Evolutionary conservation across 2,113 vertebrate genomes (phyloP), one percentile per base, ranked within the genome.

Genomic region (Acanthochromis polyacanthus): DNA sequence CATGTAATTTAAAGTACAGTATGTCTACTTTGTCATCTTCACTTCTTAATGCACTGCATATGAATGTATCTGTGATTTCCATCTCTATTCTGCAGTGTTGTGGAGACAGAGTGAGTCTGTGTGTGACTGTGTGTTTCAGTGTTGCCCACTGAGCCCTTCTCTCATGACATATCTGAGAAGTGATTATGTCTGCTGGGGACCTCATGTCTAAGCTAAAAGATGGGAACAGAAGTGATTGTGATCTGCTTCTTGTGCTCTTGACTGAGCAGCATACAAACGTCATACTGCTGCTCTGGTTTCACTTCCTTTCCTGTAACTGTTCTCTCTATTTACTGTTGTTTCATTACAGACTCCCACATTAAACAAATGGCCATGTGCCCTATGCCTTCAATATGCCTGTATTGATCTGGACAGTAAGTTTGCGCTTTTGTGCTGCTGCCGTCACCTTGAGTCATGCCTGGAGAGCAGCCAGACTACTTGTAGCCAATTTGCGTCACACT

Each of bases 381-480:
- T 68, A 20, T 66, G 75, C 70, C 62, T 85, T 68, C 77, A 75
- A 82, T 87, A 85, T 89, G 79, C 83, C 74, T 68, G 59, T 81
- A 92, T 89, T 73, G 92, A 92, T 93, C 85, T 69, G 74, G 76
- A 89, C 89, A 87, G 83, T 81, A 84, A 84, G 84, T 81, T 84
- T 91, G 86, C 64, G 75, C 74, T 84, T 65, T 82, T 90, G 81
- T 87, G 82, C 81, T 84, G 65, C 64, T 64, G 75, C 79, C 75
- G 77, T 94, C 91, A 93, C 92, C 93, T 94, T 95, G 94, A 93
- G 88, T 91, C 93, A 88, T 93, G 90, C 82, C 78, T 92, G 93
- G 87, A 92, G 70, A 86, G 73, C 75, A 63, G 90, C 91, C 93
- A 94, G 85, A 75, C 71, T 81, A 86, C 90, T 91, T 89, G 85